phyloP scores from a whole-genome alignment of 1,140 invertebrate genomes.

The Heliconius congener region DNA sequence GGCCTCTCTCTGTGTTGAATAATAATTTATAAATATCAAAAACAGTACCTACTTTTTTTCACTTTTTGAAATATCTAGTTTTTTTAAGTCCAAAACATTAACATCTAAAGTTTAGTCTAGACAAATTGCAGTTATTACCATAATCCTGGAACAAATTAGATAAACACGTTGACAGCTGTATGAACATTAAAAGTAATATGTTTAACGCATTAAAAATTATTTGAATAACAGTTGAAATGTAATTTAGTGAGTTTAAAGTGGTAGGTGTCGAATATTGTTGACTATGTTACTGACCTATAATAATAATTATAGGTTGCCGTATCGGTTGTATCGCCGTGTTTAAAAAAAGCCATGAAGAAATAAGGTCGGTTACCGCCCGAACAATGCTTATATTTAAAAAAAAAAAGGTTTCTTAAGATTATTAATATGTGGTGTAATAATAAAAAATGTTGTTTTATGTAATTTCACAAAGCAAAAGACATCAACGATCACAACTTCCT shows the following conservation, averaged over 20 bases:
- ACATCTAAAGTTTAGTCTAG: background rate
- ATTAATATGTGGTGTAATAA: background rate
- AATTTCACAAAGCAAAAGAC: conserved; percentile 15
- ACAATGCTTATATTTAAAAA: background rate
- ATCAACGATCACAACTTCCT: conserved; percentile 39
- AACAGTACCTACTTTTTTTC: background rate
- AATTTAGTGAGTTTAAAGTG: background rate
- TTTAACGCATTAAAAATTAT: background rate
- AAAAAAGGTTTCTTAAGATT: background rate
- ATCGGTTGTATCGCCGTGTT: background rate
- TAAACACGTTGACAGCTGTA: background rate
- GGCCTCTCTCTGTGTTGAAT: no score
- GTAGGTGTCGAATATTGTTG: background rate
- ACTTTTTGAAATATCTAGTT: background rate
- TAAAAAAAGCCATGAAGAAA: background rate
- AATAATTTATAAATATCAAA: no score
- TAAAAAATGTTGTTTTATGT: background rate
- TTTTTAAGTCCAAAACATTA: background rate
- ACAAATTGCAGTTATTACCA: background rate
- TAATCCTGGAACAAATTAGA: background rate
- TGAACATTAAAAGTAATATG: background rate
- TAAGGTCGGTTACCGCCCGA: background rate
- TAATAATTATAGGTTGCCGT: background rate
- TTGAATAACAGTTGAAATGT: background rate
- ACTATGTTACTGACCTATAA: background rate